Evolutionary conservation across 2,113 vertebrate species (phyloP).

Genomic region (Malaclemys terrapin): DNA sequence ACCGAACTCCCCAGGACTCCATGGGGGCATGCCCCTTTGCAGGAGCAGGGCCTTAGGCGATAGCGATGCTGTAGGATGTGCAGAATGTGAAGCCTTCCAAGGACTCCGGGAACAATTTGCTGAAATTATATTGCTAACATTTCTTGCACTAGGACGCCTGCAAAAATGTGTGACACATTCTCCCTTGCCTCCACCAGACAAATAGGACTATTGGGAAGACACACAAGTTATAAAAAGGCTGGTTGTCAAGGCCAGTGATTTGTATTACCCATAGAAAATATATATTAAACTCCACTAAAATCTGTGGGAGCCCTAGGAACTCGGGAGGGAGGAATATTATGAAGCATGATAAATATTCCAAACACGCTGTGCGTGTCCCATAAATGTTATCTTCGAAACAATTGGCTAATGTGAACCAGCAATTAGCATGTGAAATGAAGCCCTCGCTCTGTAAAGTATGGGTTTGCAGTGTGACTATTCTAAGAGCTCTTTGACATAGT

Average conservation of each 20-base stretch:
- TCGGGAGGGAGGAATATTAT: not conserved
- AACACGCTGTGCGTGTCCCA: accelerated
- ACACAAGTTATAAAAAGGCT: not conserved
- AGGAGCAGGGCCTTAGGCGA: too few species aligned
- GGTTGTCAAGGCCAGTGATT: not conserved
- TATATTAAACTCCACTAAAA: not conserved
- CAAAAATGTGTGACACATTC: not conserved
- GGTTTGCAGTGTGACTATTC: accelerated
- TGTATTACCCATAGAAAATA: accelerated
- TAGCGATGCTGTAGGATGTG: not conserved
- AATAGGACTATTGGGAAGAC: not conserved
- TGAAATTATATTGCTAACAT: not conserved
- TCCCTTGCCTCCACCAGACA: not conserved
- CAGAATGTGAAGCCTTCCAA: not conserved
- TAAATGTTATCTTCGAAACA: constrained; percentile 14
- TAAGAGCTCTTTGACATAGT: not conserved
- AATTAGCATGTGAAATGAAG: not conserved
- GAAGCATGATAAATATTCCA: not conserved
- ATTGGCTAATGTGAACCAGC: not conserved
- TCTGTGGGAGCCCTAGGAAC: not conserved
- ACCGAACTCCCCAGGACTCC: too few species aligned
- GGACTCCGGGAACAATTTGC: not conserved
- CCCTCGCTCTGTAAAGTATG: accelerated
- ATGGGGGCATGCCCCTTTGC: not conserved
- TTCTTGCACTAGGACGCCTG: not conserved